Evolutionary conservation across 2,797 vertebrate genomes (phyloP), one percentile per base, ranked within the genome.

Genomic region (Australoheros facetus): DNA sequence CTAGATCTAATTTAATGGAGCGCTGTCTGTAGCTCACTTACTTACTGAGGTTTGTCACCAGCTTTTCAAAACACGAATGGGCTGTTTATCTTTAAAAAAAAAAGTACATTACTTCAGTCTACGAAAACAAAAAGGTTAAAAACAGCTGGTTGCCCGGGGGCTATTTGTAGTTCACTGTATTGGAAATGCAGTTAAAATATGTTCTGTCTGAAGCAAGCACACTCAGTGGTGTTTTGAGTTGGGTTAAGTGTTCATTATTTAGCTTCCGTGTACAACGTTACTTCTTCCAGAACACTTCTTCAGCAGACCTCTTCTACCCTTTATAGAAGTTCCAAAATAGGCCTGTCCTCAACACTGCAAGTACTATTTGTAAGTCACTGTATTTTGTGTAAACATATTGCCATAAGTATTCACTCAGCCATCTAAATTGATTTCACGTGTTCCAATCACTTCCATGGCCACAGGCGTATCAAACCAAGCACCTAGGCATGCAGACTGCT

Each of bases 211-310:
- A 66, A 26, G 72, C 19, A 54, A 77, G 73, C 75, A 55, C 62
- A 59, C 23, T 73, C 21, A 23, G n/a, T 32, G 34, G 54, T 59
- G 71, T 72, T 77, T 82, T n/a, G 71, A 53, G 14, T 37, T 48
- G n/a, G 21, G 42, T 32, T 55, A 56, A 45, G 17, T 72, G 21
- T 17, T 74, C 45, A 72, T 72, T 55, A 32, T 56, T 74, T 80
- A 48, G 10, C 71, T 74, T 55, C 55, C 6, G 69, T 45, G 72
- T 57, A 28, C 34, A 51, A 54, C 21, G 6, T 7, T 56, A 56
- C 53, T 54, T 58, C 55, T 28, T 26, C 54, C 57, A 48, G 30
- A 57, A 83, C 30, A 26, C 14, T 37, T 45, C 60, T 64, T 26
- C 21, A 42, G 59, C n/a, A 64, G 21, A 64, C 37, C 21, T 64